Evolutionary conservation across 2,797 vertebrate species (phyloP).

Genomic region (Clarias laeviceps): DNA sequence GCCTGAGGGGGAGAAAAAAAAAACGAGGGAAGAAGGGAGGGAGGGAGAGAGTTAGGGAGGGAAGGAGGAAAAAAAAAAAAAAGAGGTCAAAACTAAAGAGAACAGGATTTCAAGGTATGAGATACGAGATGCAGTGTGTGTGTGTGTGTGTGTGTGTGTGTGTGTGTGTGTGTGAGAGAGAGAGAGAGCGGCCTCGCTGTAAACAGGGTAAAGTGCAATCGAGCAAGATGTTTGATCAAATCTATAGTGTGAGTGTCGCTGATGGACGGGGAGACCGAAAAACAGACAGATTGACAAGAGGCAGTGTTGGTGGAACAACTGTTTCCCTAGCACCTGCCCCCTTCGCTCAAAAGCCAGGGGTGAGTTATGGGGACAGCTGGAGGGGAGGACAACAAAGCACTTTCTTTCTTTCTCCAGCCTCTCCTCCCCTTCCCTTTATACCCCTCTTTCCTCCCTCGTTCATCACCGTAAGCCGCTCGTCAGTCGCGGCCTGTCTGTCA

Average conservation of each 20-base stretch:
- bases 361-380: slow-evolving; percentile 75
- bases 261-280: neutral
- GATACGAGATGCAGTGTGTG: slow-evolving; percentile 66
- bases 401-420: slow-evolving; percentile 49
- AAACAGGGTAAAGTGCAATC: slow-evolving; percentile 23
- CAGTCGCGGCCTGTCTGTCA: slow-evolving; percentile 49
- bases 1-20: slow-evolving; percentile 65
- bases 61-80: slow-evolving; percentile 42
- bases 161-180: slow-evolving; percentile 56
- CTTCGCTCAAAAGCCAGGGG: slow-evolving; percentile 67
- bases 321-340: slow-evolving; percentile 73
- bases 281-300: slow-evolving; percentile 59
- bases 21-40: slow-evolving; percentile 36
- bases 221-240: neutral
- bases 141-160: slow-evolving; percentile 50
- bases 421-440: neutral
- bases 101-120: slow-evolving; percentile 74
- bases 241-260: slow-evolving; percentile 55
- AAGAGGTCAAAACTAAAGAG: slow-evolving; percentile 78
- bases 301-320: slow-evolving; percentile 62
- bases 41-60: neutral
- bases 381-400: slow-evolving; percentile 67
- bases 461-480: slow-evolving; percentile 54
- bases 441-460: slow-evolving; percentile 23
- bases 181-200: slow-evolving; percentile 36